phyloP scores from a whole-genome alignment of 1,140 invertebrate species.

The Orius insidiosus region DNA sequence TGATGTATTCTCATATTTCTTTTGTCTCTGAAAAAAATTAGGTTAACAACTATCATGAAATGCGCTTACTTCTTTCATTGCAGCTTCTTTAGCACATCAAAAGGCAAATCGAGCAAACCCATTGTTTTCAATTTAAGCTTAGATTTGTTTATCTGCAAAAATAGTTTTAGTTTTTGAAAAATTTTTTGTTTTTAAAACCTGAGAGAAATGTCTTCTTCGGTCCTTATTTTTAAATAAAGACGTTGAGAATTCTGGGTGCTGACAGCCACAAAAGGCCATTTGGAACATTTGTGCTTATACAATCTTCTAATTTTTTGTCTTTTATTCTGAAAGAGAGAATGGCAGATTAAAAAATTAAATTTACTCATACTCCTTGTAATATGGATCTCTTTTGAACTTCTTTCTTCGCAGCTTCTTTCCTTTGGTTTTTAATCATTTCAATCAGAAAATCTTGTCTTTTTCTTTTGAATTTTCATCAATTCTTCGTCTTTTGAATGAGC shows the following conservation, averaged over 20 bases:
- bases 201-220: slow-evolving; percentile 43
- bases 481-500: slow-evolving; percentile 13
- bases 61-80: slow-evolving; percentile 11
- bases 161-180: too few relatives aligned
- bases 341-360: too few relatives aligned
- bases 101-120: slow-evolving; percentile 12
- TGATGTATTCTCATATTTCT: slow-evolving; percentile 1
- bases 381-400: slow-evolving; percentile 21
- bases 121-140: slow-evolving; percentile 26
- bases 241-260: slow-evolving; percentile 43
- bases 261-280: slow-evolving; percentile 51
- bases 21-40: slow-evolving; percentile 12
- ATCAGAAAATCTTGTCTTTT: slow-evolving; percentile 36
- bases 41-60: too few relatives aligned
- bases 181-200: too few relatives aligned
- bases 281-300: slow-evolving; percentile 26
- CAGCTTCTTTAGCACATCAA: slow-evolving; percentile 24
- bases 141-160: too few relatives aligned
- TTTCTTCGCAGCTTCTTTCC: slow-evolving; percentile 29
- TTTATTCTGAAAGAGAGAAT: too few relatives aligned
- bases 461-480: slow-evolving; percentile 24
- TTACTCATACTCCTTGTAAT: slow-evolving; percentile 8
- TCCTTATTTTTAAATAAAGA: slow-evolving; percentile 44
- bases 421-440: slow-evolving; percentile 39
- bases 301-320: slow-evolving; percentile 12